phyloP scores from a whole-genome alignment of 1,140 invertebrate genomes.

The Argopecten irradians region DNA sequence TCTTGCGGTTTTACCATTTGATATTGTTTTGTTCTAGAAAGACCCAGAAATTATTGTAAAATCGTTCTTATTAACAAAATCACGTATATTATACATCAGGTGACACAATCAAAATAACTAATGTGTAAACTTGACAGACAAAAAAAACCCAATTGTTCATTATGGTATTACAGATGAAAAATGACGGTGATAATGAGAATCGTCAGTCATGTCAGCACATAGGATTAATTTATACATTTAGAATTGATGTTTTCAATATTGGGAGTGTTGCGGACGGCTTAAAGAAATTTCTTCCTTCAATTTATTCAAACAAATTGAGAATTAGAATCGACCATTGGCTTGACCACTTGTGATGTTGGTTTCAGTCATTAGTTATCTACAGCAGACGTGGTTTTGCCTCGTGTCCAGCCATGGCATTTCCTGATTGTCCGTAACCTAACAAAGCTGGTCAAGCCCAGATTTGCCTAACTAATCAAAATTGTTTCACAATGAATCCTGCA shows the following conservation, averaged over 20 bases:
- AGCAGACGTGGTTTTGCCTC: background rate
- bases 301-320: background rate
- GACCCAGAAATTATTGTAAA: background rate
- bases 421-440: background rate
- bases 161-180: background rate
- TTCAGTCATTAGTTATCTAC: too few species aligned
- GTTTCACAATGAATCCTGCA: background rate
- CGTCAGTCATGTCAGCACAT: too few species aligned
- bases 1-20: background rate
- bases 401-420: background rate
- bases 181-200: background rate
- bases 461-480: background rate
- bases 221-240: too few species aligned
- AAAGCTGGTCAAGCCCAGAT: background rate
- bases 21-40: background rate
- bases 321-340: too few species aligned
- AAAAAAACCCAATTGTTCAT: too few species aligned
- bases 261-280: background rate
- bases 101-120: background rate
- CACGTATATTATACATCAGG: background rate
- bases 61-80: background rate
- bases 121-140: background rate
- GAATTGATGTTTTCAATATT: too few species aligned
- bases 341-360: too few species aligned
- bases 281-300: background rate